Percentiles rank a stretch among this genome's conserved stretches.
These are phyloP conservation scores for Coregonus clupeaformis DNA, from an alignment of 2,113 vertebrate species.

Conservation along the genomic window DNA sequence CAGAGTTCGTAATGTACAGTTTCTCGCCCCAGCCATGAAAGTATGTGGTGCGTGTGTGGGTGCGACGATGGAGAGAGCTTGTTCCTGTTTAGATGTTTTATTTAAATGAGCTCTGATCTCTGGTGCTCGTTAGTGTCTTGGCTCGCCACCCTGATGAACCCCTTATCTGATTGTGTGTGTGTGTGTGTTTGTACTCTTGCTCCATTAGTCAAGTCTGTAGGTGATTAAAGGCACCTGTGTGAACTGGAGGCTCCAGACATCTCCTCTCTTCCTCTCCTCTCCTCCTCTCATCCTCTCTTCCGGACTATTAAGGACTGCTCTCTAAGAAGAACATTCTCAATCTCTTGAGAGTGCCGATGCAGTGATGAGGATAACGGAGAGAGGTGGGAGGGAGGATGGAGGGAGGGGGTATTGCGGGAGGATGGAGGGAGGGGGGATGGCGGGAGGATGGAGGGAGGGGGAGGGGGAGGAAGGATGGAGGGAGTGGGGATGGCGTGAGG, in stretches of 20 bases:
- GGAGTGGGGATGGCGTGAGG: too few species aligned
- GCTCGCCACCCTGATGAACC: constrained; percentile 8
- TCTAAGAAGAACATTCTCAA: background rate
- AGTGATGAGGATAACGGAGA: constrained; percentile 35
- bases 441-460: too few species aligned
- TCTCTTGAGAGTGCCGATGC: background rate
- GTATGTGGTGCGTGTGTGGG: background rate
- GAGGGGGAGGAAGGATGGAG: too few species aligned
- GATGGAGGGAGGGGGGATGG: too few species aligned
- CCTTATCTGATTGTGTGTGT: constrained; percentile 3
- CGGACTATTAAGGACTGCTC: background rate
- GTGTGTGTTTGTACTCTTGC: background rate
- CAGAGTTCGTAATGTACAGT: background rate
- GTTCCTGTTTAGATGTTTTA: constrained; percentile 7
- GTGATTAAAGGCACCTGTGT: background rate
- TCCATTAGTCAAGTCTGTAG: background rate
- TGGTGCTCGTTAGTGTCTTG: constrained; percentile 6
- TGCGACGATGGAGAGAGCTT: background rate
- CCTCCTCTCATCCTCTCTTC: background rate
- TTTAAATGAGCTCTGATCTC: constrained; percentile 5
- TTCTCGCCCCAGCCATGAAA: background rate
- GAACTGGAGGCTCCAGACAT: background rate
- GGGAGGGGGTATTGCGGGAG: too few species aligned
- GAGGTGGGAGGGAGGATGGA: background rate
- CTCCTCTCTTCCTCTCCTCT: background rate